phyloP scores from a whole-genome alignment of 2,797 vertebrate species.

The Microctenopoma lineatum region DNA sequence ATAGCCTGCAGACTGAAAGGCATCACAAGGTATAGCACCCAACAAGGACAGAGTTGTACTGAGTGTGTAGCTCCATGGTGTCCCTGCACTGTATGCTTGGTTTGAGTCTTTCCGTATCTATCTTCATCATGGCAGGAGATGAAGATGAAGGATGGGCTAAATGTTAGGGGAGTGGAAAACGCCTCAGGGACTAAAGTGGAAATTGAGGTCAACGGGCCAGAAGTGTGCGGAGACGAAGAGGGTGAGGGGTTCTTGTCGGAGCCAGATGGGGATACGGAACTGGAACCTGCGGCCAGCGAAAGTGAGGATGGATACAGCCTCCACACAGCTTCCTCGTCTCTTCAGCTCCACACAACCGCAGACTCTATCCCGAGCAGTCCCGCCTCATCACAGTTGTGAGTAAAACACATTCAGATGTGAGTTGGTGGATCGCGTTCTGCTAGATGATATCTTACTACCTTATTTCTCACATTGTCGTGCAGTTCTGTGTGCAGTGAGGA shows the following conservation, averaged over 20 bases:
- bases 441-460: not conserved
- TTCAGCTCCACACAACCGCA: constrained; percentile 91
- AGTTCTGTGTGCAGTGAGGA: constrained; percentile 97
- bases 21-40: constrained; percentile 73
- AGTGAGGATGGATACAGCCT: constrained; percentile 97
- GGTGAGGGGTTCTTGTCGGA: constrained; percentile 92
- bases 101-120: constrained; percentile 31
- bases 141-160: constrained; percentile 84
- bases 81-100: not conserved
- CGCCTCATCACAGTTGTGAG: constrained; percentile 98
- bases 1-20: constrained; percentile 68
- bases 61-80: constrained; percentile 23
- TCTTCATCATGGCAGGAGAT: constrained; percentile 79
- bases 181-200: constrained; percentile 82
- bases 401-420: constrained; percentile 47
- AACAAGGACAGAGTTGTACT: constrained; percentile 34
- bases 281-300: constrained; percentile 92
- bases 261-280: constrained; percentile 91
- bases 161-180: constrained; percentile 84
- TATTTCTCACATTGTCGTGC: constrained; percentile 8
- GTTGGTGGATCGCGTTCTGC: constrained; percentile 20
- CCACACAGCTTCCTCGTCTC: constrained; percentile 90
- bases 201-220: constrained; percentile 87
- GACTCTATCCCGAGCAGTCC: constrained; percentile 98
- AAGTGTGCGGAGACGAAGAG: constrained; percentile 87